Conservation (phyloP, 2,797 vertebrate genomes). For the Aeoliscus strigatus region DNA sequence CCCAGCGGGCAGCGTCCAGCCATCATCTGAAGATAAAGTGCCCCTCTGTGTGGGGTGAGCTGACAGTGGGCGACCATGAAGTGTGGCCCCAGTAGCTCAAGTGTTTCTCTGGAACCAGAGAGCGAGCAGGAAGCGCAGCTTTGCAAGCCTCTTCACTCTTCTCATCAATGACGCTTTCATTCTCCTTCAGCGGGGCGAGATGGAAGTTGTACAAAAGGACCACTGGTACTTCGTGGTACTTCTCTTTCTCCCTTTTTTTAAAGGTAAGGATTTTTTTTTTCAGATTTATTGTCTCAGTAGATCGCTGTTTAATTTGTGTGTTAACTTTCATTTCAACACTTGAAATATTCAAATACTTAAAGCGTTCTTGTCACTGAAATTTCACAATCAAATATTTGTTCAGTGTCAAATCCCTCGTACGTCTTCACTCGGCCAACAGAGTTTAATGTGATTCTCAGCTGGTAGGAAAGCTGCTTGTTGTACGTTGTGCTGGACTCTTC, state of each 20-base stretch:
- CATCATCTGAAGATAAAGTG: slow-evolving; percentile 31
- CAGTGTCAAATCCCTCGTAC: no score
- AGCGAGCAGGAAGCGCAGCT: slow-evolving; percentile 68
- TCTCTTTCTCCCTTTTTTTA: slow-evolving; percentile 63
- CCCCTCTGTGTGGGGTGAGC: slow-evolving; percentile 40
- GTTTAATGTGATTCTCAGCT: neutral
- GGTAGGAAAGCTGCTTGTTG: slow-evolving; percentile 12
- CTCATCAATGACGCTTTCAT: slow-evolving; percentile 82
- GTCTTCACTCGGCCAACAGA: no score
- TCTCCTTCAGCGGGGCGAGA: slow-evolving; percentile 68
- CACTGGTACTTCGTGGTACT: slow-evolving; percentile 81
- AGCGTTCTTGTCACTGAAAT: no score
- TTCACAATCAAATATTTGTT: no score
- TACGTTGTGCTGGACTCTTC: slow-evolving; percentile 1
- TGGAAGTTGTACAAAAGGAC: slow-evolving; percentile 78
- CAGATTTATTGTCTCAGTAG: neutral
- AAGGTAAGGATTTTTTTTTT: slow-evolving; percentile 64
- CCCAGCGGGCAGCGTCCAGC: slow-evolving; percentile 11
- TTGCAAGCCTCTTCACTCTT: slow-evolving; percentile 47
- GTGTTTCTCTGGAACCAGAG: slow-evolving; percentile 41
- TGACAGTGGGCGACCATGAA: slow-evolving; percentile 40
- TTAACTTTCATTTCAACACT: no score
- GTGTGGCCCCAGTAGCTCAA: slow-evolving; percentile 45
- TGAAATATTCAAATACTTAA: no score
- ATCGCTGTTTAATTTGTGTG: no score